A percentile compares a stretch with the other conserved stretches of the same genome.
phyloP scores from a whole-genome alignment of 2,113 vertebrate genomes.

The Hemiscyllium ocellatum region DNA sequence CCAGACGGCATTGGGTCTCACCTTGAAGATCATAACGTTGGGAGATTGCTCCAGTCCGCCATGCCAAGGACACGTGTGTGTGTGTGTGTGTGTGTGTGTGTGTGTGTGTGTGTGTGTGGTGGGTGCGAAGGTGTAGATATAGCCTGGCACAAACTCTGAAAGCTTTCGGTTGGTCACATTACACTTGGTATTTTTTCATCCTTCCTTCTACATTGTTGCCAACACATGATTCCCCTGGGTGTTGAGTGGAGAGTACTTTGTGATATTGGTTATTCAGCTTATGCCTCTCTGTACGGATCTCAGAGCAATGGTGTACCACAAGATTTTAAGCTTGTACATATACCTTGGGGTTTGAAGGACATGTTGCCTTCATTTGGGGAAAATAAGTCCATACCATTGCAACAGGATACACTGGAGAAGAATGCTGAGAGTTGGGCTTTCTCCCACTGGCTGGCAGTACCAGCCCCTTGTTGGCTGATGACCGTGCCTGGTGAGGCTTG shows the following conservation, averaged over 20 bases:
- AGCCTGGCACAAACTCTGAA: not conserved
- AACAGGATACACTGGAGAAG: not conserved
- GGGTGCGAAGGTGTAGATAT: not conserved
- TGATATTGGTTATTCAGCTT: not conserved
- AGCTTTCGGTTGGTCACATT: not conserved
- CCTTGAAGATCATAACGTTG: no score
- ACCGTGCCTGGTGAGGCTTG: no score
- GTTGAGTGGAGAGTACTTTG: not conserved
- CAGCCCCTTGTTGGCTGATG: not conserved
- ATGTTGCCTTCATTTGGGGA: not conserved
- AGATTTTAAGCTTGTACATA: not conserved
- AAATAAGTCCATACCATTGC: not conserved
- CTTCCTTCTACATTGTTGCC: not conserved
- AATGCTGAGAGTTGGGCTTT: not conserved
- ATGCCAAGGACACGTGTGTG: no score
- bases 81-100: not conserved
- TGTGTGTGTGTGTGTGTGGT: not conserved
- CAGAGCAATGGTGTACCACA: not conserved
- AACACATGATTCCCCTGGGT: not conserved
- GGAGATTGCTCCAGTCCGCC: no score
- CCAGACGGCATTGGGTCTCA: not conserved
- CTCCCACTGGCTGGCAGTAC: not conserved
- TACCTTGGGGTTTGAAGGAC: not conserved
- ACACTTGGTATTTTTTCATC: not conserved
- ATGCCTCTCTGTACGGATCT: not conserved